Evolutionary conservation across 2,888 invertebrate genomes (phyloP).

Genomic region (Lacanobia wlatinum): DNA sequence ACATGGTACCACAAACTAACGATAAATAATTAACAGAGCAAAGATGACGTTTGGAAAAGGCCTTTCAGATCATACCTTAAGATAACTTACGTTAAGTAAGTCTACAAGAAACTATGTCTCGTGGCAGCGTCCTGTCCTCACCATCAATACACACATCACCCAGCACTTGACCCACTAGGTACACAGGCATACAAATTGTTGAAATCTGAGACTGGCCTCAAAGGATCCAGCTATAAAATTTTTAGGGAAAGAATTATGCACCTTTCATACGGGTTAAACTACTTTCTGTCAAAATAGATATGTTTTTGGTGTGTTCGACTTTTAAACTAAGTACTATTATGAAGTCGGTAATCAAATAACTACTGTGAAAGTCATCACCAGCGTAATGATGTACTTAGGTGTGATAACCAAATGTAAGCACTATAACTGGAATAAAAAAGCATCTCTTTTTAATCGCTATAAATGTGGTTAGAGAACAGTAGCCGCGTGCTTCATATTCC

Average conservation of each 20-base stretch:
- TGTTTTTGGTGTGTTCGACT: not conserved
- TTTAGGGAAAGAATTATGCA: not conserved
- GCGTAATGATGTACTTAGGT: no score
- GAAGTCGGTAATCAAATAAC: no score
- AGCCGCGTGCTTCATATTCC: no score
- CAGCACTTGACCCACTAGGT: slow-evolving; percentile 1
- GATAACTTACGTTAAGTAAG: not conserved
- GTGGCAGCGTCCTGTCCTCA: not conserved
- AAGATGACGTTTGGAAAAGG: not conserved
- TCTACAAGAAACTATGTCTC: not conserved
- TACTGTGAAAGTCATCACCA: no score
- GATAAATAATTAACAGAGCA: not conserved
- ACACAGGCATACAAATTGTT: slow-evolving; percentile 5
- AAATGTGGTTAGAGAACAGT: no score
- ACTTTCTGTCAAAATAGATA: not conserved
- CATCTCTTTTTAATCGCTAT: no score
- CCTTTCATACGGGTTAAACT: not conserved
- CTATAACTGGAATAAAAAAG: no score
- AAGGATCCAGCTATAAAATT: slow-evolving; percentile 1
- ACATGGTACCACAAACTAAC: no score
- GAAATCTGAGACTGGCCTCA: not conserved
- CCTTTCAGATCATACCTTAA: not conserved
- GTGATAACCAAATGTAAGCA: no score
- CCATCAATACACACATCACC: not conserved
- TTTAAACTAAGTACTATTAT: not conserved